These are phyloP conservation scores for Hemithea aestivaria DNA, from an alignment of 2,888 invertebrate species.

Conservation along the genomic window DNA sequence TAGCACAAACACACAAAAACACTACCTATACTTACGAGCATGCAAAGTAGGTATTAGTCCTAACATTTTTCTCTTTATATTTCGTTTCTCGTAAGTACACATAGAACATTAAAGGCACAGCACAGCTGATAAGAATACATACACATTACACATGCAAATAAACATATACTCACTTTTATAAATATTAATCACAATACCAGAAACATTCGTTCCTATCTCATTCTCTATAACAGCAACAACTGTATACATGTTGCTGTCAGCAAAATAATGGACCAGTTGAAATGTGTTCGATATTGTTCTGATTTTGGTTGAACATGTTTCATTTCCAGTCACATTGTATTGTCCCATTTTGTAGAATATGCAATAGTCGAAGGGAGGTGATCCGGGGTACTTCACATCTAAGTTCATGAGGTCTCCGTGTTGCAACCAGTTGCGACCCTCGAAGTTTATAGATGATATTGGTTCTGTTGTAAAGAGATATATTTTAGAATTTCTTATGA, in stretches of 20 bases:
- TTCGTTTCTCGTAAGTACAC: no score
- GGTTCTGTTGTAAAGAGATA: conserved; percentile 79
- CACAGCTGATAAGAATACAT: no score
- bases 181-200: conserved; percentile 87
- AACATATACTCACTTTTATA: conserved; percentile 84
- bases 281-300: conserved; percentile 78
- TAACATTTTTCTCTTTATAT: no score
- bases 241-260: conserved; percentile 84
- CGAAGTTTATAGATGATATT: conserved; percentile 83
- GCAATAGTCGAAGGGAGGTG: conserved; percentile 86
- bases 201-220: conserved; percentile 84
- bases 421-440: conserved; percentile 89
- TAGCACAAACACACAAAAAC: no score
- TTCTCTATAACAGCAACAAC: conserved; percentile 89
- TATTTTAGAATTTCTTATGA: not conserved
- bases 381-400: conserved; percentile 85
- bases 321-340: conserved; percentile 87
- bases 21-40: no score
- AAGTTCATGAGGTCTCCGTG: conserved; percentile 88
- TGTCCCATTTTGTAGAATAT: conserved; percentile 80
- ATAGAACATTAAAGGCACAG: no score
- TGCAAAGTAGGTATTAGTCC: no score
- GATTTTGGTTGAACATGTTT: conserved; percentile 79
- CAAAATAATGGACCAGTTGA: conserved; percentile 83
- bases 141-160: no score